phyloP scores from a whole-genome alignment of 2,888 invertebrate genomes.

The Cryptophagus acutangulus region DNA sequence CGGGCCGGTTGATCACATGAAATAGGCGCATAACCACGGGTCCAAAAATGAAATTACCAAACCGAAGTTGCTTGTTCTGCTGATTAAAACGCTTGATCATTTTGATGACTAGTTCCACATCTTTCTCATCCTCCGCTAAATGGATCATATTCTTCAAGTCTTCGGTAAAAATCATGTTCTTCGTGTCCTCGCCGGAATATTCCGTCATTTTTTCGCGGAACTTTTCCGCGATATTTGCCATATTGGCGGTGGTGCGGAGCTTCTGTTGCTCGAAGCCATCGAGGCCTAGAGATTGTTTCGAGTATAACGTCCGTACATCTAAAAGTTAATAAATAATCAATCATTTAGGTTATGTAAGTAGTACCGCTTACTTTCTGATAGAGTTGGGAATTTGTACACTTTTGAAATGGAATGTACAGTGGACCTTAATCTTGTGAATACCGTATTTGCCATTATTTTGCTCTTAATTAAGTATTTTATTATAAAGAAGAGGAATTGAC shows the following conservation, averaged over 20 bases:
- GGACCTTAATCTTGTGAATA: too few relatives aligned
- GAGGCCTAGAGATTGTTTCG: constrained; percentile 58
- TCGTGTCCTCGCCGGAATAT: constrained; percentile 52
- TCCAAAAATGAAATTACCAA: constrained; percentile 78
- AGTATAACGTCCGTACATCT: constrained; percentile 51
- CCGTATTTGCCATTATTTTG: too few relatives aligned
- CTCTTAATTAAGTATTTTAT: too few relatives aligned
- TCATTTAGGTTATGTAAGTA: constrained; percentile 14
- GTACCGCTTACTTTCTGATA: too few relatives aligned
- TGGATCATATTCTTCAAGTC: constrained; percentile 79
- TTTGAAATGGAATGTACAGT: too few relatives aligned
- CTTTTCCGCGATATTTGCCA: constrained; percentile 57
- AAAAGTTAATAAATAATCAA: constrained; percentile 12
- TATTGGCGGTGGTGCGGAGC: constrained; percentile 55
- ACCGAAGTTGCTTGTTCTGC: constrained; percentile 66
- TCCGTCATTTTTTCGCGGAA: constrained; percentile 68
- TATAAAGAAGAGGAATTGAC: too few relatives aligned
- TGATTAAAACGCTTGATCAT: constrained; percentile 71
- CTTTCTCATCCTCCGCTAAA: constrained; percentile 58
- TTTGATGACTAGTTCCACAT: constrained; percentile 58
- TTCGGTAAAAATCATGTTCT: constrained; percentile 74
- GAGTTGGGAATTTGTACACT: too few relatives aligned
- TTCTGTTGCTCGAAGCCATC: constrained; percentile 55
- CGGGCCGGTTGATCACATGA: constrained; percentile 63
- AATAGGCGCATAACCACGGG: constrained; percentile 79